phyloP scores from a whole-genome alignment of 2,888 invertebrate genomes.

The Danaus chrysippus region DNA sequence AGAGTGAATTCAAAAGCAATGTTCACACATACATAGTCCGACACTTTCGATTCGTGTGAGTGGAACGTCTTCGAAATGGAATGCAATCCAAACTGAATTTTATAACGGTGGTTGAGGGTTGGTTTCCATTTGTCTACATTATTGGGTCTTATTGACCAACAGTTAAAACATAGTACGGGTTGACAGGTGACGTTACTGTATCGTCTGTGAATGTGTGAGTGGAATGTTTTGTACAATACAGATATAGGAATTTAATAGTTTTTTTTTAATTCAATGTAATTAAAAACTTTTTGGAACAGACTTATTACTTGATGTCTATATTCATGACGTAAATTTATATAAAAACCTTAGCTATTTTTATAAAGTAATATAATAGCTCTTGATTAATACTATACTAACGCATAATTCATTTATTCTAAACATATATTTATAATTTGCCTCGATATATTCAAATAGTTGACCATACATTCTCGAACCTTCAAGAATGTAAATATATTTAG shows the following conservation, averaged over 20 bases:
- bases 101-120: slow-evolving; percentile 37
- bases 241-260: slow-evolving; percentile 24
- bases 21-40: slow-evolving; percentile 58
- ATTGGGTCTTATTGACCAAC: slow-evolving; percentile 65
- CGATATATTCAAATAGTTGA: no score
- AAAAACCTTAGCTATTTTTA: no score
- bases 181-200: slow-evolving; percentile 70
- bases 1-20: slow-evolving; percentile 65
- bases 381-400: no score
- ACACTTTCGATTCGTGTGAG: slow-evolving; percentile 53
- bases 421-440: no score
- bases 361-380: no score
- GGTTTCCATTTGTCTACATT: slow-evolving; percentile 34
- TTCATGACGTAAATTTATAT: no score
- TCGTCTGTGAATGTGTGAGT: slow-evolving; percentile 55
- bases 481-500: not conserved
- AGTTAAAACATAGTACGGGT: slow-evolving; percentile 66
- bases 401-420: no score
- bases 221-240: slow-evolving; percentile 47
- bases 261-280: slow-evolving; percentile 9
- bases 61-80: slow-evolving; percentile 43
- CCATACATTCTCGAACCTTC: no score
- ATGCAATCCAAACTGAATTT: slow-evolving; percentile 30
- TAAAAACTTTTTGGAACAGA: slow-evolving; percentile 12
- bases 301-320: no score